A percentile compares a stretch with the other conserved stretches of the same genome.
These are phyloP conservation scores for Silurus glanis DNA, from an alignment of 2,113 vertebrate species.

Conservation along the genomic window DNA sequence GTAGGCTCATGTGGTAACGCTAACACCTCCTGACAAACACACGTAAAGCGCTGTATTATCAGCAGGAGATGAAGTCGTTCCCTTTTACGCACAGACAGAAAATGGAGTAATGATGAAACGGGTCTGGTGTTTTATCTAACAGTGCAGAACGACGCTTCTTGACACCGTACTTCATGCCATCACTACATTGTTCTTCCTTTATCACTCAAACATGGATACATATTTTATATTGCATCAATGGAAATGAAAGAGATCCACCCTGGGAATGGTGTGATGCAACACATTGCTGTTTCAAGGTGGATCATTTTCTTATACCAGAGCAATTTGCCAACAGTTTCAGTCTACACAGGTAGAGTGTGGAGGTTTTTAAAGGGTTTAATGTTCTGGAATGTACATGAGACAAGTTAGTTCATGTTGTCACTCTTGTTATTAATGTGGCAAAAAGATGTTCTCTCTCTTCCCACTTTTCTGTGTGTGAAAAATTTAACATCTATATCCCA, in stretches of 20 bases:
- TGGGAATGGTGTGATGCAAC: background rate
- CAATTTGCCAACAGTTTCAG: background rate
- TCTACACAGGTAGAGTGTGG: background rate
- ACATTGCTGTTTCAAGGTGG: background rate
- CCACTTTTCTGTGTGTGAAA: too few species aligned
- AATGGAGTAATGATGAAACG: background rate
- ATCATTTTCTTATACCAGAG: background rate
- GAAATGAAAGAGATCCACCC: background rate
- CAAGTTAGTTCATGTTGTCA: background rate
- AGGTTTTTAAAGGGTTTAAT: background rate
- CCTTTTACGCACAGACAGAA: background rate
- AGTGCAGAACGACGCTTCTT: background rate
- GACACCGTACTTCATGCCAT: background rate
- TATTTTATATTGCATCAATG: background rate
- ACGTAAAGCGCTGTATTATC: background rate
- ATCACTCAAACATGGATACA: background rate
- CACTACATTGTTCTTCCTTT: background rate
- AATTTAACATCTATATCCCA: too few species aligned
- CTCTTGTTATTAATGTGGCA: background rate
- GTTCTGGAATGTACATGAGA: background rate
- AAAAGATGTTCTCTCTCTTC: background rate
- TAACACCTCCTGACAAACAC: slow-evolving; percentile 40
- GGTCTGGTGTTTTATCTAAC: slow-evolving; percentile 21
- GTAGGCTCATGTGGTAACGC: slow-evolving; percentile 30
- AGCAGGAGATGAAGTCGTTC: slow-evolving; percentile 21